Evolutionary conservation across 2,797 vertebrate genomes (phyloP).

Genomic region (Glossophaga mutica): DNA sequence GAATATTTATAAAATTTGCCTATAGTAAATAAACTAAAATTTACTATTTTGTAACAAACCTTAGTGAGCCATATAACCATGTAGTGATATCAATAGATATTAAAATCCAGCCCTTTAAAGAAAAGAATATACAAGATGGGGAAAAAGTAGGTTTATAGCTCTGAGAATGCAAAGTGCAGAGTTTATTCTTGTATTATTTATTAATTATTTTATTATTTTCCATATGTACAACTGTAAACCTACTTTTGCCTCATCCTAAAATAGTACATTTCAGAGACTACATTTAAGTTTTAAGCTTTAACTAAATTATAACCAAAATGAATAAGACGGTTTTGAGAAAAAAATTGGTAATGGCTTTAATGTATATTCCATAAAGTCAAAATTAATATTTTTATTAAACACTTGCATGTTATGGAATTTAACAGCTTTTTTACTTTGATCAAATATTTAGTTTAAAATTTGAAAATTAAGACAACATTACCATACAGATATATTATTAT

Average conservation of each 20-base stretch:
- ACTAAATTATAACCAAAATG: constrained; percentile 18
- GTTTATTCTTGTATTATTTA: not conserved
- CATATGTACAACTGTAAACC: not conserved
- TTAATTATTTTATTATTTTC: not conserved
- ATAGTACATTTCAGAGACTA: not conserved
- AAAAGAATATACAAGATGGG: not conserved
- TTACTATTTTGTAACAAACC: not conserved
- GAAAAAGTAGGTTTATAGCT: not conserved
- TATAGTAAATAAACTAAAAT: not conserved
- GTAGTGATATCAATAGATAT: not conserved
- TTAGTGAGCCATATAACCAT: not conserved
- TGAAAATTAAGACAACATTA: constrained; percentile 3
- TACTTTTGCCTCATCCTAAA: not conserved
- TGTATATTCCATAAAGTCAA: not conserved
- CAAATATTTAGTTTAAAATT: not conserved
- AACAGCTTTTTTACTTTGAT: not conserved
- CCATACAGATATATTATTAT: not conserved
- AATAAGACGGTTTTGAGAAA: not conserved
- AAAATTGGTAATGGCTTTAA: not conserved
- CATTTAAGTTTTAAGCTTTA: not conserved
- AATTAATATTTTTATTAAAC: not conserved
- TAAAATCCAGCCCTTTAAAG: not conserved
- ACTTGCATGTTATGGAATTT: not conserved
- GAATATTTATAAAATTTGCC: not conserved
- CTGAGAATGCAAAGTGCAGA: not conserved